Conservation (phyloP, 2,113 vertebrate genomes). For the Falcunculus frontatus region DNA sequence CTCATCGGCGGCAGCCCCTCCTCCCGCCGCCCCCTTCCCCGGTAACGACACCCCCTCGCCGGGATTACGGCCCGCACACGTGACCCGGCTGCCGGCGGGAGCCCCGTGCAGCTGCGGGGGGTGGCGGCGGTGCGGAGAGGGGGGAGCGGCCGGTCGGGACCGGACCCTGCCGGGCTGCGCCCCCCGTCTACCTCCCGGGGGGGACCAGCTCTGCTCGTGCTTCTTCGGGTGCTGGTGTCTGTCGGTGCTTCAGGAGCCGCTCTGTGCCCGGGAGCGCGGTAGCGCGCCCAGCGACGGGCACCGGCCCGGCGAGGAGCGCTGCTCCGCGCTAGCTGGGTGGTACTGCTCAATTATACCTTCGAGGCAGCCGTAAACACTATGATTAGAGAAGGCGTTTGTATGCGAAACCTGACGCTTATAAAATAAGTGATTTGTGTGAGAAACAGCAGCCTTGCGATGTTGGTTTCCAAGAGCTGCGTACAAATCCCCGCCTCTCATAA, state of each 20-base stretch:
- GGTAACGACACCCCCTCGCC: slow-evolving; percentile 11
- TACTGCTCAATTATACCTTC: not conserved
- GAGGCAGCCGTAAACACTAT: not conserved
- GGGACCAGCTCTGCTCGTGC: not conserved
- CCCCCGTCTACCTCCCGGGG: not conserved
- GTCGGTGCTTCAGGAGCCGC: not conserved
- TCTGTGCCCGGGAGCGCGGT: not conserved
- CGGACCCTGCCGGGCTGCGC: not conserved
- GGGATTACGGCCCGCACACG: slow-evolving; percentile 28
- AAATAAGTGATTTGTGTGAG: not conserved
- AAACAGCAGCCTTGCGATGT: not conserved
- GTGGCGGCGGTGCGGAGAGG: not conserved
- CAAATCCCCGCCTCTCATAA: no score
- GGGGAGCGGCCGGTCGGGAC: not conserved
- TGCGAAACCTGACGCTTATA: not conserved
- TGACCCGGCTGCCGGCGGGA: slow-evolving; percentile 4
- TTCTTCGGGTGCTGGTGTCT: not conserved
- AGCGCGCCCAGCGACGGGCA: not conserved
- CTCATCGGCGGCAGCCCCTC: slow-evolving; percentile 1
- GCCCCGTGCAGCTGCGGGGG: slow-evolving; percentile 2
- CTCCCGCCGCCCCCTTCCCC: not conserved
- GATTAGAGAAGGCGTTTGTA: not conserved
- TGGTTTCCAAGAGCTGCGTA: not conserved
- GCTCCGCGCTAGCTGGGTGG: not conserved
- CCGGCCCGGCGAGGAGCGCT: accelerated